phyloP scores from a whole-genome alignment of 64 coral and sea anemone genomes.

The Montipora capricornis region DNA sequence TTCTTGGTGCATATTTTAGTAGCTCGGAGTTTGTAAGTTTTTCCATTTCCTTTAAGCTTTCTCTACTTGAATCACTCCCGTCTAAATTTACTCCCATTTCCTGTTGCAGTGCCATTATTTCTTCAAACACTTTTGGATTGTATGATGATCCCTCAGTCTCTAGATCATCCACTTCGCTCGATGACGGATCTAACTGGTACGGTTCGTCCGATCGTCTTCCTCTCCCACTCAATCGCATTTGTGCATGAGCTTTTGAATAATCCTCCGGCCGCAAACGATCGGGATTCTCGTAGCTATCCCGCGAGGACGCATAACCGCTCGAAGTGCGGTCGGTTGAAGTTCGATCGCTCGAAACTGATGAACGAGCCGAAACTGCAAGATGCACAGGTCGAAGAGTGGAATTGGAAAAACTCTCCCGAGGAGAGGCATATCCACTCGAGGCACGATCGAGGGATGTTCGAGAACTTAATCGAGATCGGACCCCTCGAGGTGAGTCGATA shows the following conservation, averaged over 20 bases:
- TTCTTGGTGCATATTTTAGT: slow-evolving; percentile 39
- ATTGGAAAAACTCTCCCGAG: slow-evolving; percentile 71
- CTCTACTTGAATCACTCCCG: slow-evolving; percentile 78
- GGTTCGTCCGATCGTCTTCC: slow-evolving; percentile 69
- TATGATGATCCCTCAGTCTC: slow-evolving; percentile 76
- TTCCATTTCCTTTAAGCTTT: slow-evolving; percentile 58
- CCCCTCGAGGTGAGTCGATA: slow-evolving; percentile 67
- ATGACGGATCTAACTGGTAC: slow-evolving; percentile 83
- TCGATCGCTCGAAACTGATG: slow-evolving; percentile 64
- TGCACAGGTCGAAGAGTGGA: background rate
- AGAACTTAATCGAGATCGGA: slow-evolving; percentile 42
- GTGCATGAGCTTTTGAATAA: slow-evolving; percentile 14
- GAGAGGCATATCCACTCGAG: slow-evolving; percentile 47
- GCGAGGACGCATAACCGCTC: slow-evolving; percentile 59
- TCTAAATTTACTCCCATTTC: slow-evolving; percentile 87
- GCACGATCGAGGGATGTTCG: slow-evolving; percentile 69
- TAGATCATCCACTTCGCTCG: slow-evolving; percentile 57
- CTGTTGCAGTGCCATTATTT: slow-evolving; percentile 77
- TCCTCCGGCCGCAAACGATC: background rate
- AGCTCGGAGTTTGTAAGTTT: slow-evolving; percentile 72
- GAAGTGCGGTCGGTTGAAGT: slow-evolving; percentile 75
- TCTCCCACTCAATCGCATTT: slow-evolving; percentile 25
- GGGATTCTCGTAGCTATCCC: slow-evolving; percentile 72
- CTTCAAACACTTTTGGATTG: slow-evolving; percentile 79
- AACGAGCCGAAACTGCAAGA: slow-evolving; percentile 24